Conservation (phyloP, 2,113 vertebrate genomes). For the Sinocyclocheilus anophthalmus region DNA sequence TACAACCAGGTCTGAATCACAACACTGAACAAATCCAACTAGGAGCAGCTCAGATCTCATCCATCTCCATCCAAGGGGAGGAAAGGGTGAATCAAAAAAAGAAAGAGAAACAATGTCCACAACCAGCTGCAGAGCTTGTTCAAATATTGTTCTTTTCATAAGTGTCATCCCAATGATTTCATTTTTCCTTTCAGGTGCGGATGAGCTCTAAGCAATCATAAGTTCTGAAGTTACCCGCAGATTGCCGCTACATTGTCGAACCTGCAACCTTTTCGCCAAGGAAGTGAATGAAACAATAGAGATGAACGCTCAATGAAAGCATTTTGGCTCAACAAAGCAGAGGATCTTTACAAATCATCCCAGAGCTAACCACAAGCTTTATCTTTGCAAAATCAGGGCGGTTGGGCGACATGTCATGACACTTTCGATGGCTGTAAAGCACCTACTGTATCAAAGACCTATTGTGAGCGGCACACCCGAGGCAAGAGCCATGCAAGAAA, state of each 20-base stretch:
- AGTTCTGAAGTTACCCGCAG: not conserved
- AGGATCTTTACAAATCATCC: not conserved
- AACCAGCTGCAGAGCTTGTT: conserved; percentile 17
- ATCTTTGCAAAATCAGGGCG: not conserved
- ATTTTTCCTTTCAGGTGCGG: not conserved
- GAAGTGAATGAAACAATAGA: not conserved
- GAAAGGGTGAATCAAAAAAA: not conserved
- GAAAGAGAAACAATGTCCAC: not conserved
- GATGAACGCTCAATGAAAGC: not conserved
- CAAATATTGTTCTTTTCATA: not conserved
- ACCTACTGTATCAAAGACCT: conserved; percentile 12
- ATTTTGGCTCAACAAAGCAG: conserved; percentile 6
- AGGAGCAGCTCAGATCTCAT: not conserved
- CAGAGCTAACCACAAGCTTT: conserved; percentile 16
- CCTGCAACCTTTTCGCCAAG: not conserved
- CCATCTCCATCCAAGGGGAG: conserved; percentile 7
- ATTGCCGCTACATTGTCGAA: not conserved
- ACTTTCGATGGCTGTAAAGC: conserved; percentile 3
- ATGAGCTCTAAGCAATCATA: not conserved
- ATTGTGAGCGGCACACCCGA: conserved; percentile 5
- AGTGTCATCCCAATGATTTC: not conserved
- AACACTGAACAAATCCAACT: not conserved
- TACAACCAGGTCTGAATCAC: conserved; percentile 12
- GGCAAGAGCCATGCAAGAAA: not conserved
- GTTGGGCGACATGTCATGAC: conserved; percentile 32